Conservation (phyloP, 2,888 invertebrate genomes). For the Ichneumoninae sp. region DNA sequence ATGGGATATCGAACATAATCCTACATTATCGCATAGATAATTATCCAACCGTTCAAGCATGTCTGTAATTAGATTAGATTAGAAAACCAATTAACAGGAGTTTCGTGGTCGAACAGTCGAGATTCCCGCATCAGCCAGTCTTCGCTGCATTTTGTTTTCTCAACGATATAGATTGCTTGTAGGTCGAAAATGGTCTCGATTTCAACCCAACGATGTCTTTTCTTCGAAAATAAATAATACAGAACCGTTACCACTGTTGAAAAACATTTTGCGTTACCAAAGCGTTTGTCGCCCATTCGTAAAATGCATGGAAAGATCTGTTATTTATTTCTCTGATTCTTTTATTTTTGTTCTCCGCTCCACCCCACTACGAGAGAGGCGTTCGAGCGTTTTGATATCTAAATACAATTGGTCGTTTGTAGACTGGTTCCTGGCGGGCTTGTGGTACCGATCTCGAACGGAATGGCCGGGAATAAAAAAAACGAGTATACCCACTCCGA, state of each 20-base stretch:
- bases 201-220: background rate
- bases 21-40: slow-evolving; percentile 16
- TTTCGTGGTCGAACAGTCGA: background rate
- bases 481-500: background rate
- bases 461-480: slow-evolving; percentile 13
- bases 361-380: background rate
- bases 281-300: slow-evolving; percentile 13
- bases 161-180: background rate
- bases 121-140: slow-evolving; percentile 20
- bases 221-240: slow-evolving; percentile 9
- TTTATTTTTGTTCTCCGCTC: background rate
- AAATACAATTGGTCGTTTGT: slow-evolving; percentile 73
- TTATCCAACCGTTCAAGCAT: background rate
- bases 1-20: slow-evolving; percentile 38
- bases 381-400: slow-evolving; percentile 59
- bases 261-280: background rate
- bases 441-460: background rate
- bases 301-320: slow-evolving; percentile 37
- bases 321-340: slow-evolving; percentile 10
- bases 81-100: slow-evolving; percentile 8
- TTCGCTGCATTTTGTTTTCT: slow-evolving; percentile 13
- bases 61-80: background rate
- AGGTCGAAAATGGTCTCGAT: background rate
- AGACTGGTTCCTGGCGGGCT: slow-evolving; percentile 51
- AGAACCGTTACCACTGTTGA: background rate